These are phyloP conservation scores for Chloroceryle aenea DNA, from an alignment of 2,113 vertebrate species.

Conservation along the genomic window DNA sequence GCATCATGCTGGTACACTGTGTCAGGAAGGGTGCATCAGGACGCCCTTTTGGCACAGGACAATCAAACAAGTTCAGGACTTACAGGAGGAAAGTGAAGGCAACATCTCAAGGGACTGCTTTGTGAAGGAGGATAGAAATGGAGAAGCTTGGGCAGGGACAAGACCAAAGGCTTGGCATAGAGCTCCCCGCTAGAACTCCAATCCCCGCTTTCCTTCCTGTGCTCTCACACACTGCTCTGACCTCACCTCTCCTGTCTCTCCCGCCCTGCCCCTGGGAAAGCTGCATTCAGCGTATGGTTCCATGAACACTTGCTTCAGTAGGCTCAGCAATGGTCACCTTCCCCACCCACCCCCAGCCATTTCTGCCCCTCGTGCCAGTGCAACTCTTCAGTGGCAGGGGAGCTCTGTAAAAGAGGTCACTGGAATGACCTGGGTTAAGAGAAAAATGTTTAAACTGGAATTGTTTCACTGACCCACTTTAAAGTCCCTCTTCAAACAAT, in stretches of 20 bases:
- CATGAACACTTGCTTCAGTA: not conserved
- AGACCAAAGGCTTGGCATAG: not conserved
- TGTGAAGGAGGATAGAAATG: not conserved
- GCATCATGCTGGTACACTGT: not conserved
- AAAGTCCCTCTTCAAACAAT: not conserved
- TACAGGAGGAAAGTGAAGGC: not conserved
- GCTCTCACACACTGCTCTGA: constrained; percentile 29
- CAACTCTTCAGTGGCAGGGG: not conserved
- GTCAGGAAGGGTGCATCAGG: constrained; percentile 24
- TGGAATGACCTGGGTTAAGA: not conserved
- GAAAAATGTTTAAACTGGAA: not conserved
- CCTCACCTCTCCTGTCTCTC: constrained; percentile 47
- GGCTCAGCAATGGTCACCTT: not conserved
- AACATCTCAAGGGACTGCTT: not conserved
- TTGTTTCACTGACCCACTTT: not conserved
- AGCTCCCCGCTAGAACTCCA: not conserved
- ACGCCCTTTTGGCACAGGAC: constrained; percentile 6
- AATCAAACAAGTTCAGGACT: constrained; percentile 37
- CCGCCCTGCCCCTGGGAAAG: constrained; percentile 16
- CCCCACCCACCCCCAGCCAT: not conserved
- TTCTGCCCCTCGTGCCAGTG: not conserved
- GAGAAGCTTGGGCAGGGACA: not conserved
- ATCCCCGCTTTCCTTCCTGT: constrained; percentile 33
- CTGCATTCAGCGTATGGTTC: not conserved
- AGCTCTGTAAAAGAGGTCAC: not conserved